Evolutionary conservation across 2,113 vertebrate genomes (phyloP), one percentile per base, ranked within the genome.

Genomic region (Oncorhynchus keta): DNA sequence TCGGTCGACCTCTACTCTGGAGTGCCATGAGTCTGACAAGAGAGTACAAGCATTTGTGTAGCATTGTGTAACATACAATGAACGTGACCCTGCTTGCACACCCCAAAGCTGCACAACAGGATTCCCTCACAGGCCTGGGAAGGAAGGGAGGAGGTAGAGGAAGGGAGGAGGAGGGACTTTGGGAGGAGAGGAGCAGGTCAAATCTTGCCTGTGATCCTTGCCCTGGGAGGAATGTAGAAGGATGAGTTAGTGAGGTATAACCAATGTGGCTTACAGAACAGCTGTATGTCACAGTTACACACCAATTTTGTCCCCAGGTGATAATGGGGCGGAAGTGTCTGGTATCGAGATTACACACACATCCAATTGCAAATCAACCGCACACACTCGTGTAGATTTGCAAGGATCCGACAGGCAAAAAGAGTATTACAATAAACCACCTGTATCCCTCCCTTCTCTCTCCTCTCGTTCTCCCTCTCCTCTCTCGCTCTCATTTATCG

Each of bases 51-150:
- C 12, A 73, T 55, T 8, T 2, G 14, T n/a, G 30, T 64, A 62
- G 18, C 73, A 35, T 7, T 45, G 8, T n/a, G n/a, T n/a, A n/a
- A 2, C 9, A 39, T 39, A 39, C 6, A 28, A 26, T 69, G 73
- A 83, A 90, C 88, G 74, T 80, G 89, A 73, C 86, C 81, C 84
- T 82, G 86, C 89, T 84, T 88, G 87, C 78, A 77, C 81, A 76
- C 78, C 71, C 39, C 9, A 59, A 90, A 90, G 89, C 87, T 76
- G 89, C 89, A 85, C 81, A 85, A 90, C 91, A 83, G 82, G 88
- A 88, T 91, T 87, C 82, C 80, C 79, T 76, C 81, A 18, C 87
- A 76, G 80, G 82, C 74, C n/a, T 4, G 71, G 85, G 75, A 83
- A 72, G 75, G 72, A 84, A 84, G 70, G 71, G 55, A 16, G 62